phyloP scores from a whole-genome alignment of 2,888 invertebrate species.

The Pandemis cinnamomeana region DNA sequence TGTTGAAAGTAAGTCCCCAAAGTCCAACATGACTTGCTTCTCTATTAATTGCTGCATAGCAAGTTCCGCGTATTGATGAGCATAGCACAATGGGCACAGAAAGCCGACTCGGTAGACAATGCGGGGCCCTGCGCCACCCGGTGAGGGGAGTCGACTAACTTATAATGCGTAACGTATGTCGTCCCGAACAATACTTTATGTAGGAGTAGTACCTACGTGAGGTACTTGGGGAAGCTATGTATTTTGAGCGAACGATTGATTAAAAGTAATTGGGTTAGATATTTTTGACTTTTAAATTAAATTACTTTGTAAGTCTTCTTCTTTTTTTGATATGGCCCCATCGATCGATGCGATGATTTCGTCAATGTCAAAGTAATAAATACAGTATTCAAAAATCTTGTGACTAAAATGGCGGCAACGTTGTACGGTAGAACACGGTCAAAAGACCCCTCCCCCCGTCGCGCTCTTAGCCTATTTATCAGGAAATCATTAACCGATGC shows the following conservation, averaged over 20 bases:
- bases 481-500: too few relatives aligned
- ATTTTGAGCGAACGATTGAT: constrained; percentile 1
- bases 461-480: too few relatives aligned
- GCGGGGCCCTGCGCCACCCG: background rate
- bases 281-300: background rate
- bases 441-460: too few relatives aligned
- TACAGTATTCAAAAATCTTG: too few relatives aligned
- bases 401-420: too few relatives aligned
- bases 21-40: background rate
- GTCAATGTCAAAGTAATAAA: too few relatives aligned
- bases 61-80: background rate
- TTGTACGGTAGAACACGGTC: too few relatives aligned
- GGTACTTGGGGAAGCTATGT: constrained; percentile 1
- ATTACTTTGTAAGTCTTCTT: too few relatives aligned
- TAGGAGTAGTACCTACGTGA: background rate
- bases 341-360: too few relatives aligned
- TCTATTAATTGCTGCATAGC: background rate
- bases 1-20: too few relatives aligned
- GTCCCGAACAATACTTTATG: constrained; percentile 46
- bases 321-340: too few relatives aligned
- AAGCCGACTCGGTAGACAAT: background rate
- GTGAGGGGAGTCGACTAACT: constrained; percentile 46
- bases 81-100: background rate
- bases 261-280: background rate
- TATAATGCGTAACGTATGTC: constrained; percentile 56